Percentiles rank a stretch among this genome's conserved stretches.
Conservation (phyloP, 2,797 vertebrate genomes). For the Calcarius lapponicus region DNA sequence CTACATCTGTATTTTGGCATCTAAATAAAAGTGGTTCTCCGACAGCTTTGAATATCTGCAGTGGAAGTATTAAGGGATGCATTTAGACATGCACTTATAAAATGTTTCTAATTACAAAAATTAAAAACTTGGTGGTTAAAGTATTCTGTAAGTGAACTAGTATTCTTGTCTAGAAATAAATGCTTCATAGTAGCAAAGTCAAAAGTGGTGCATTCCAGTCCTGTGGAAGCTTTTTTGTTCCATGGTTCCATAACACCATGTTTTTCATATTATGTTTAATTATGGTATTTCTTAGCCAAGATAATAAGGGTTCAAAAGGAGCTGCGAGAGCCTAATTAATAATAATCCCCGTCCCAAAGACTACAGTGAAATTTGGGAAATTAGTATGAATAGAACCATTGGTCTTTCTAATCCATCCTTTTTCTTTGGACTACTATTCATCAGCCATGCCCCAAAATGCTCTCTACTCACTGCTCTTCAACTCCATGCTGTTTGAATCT, state of each 20-base stretch:
- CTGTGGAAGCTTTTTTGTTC: not conserved
- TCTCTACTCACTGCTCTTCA: constrained; percentile 6
- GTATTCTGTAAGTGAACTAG: not conserved
- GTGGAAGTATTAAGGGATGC: not conserved
- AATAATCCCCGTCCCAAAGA: constrained; percentile 4
- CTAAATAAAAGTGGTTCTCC: not conserved
- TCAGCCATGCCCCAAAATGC: not conserved
- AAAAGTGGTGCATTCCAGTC: not conserved
- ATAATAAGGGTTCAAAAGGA: constrained; percentile 1
- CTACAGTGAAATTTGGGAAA: constrained; percentile 28
- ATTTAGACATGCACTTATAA: not conserved
- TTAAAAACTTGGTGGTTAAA: not conserved
- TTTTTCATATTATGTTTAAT: not conserved
- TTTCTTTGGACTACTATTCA: constrained; percentile 10
- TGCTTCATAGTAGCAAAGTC: not conserved
- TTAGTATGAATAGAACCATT: not conserved
- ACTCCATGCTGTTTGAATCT: not conserved
- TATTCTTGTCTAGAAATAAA: not conserved
- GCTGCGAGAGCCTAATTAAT: not conserved
- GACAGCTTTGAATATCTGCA: not conserved
- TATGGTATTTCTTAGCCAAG: not conserved
- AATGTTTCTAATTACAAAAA: not conserved
- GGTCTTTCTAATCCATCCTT: constrained; percentile 24
- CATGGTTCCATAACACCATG: not conserved
- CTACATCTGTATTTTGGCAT: not conserved